Base-by-base conservation (phyloP, 2,888 invertebrate species). In the Ceramica pisi region DNA sequence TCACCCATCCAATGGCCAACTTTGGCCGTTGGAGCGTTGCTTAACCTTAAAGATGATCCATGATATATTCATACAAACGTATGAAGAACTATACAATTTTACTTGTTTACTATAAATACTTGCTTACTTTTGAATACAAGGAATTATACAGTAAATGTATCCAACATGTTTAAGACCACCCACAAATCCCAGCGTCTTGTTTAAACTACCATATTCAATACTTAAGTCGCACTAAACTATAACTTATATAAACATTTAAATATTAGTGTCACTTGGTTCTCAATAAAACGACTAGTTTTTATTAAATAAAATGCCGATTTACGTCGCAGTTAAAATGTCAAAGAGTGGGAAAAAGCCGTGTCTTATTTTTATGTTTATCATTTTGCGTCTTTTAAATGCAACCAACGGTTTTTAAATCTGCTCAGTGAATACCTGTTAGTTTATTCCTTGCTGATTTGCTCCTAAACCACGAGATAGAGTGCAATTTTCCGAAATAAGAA, bases 221-320 rank as follows among this genome's bases (percentile, higher is more conserved):
- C 50, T 78, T 23, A 78, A 48, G 26, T 61, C 44, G n/a, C 31
- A 56, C 16, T 73, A 35, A 79, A 73, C 14, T 73, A 60, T 56
- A 60, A 60, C 12, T 73, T 67, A 69, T 71, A 59, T 50, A 82
- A 82, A 80, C 71, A 86, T 80, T 80, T 70, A 75, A 75, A 71
- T 41, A 82, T 86, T 87, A 86, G 79, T 83, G 81, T 68, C 81
- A 59, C 31, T 74, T 38, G 77, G 67, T 69, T 23, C 41, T 67
- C 57, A 35, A 38, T 53, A 67, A 67, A 60, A 53, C 55, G 67
- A 31, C 78, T 75, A 71, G 78, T 82, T 81, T 85, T 84, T 88
- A 89, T 89, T 89, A 90, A 89, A 87, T 88, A 90, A 89, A 87
- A 81, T 71, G 61, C 38, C 81, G 87, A 90, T 92, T 91, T 90